Conservation (phyloP, 2,888 invertebrate species). For the Tyria jacobaeae region DNA sequence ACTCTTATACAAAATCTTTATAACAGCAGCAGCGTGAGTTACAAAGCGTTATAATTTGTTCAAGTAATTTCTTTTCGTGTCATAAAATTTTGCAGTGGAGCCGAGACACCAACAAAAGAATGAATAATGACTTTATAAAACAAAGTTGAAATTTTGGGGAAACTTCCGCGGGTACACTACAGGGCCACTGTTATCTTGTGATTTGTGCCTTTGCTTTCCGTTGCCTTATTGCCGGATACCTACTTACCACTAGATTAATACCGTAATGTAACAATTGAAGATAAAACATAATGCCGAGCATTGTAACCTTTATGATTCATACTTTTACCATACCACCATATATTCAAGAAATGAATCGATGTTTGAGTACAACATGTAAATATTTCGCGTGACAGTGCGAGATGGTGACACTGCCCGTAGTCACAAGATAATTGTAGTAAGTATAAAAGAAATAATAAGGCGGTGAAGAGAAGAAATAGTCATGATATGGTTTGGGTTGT, state of each 20-base stretch:
- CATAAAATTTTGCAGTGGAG: slow-evolving; percentile 78
- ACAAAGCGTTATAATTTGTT: slow-evolving; percentile 79
- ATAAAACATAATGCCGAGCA: neutral
- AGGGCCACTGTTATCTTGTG: slow-evolving; percentile 71
- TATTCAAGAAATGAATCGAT: too few relatives aligned
- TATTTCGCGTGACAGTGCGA: too few relatives aligned
- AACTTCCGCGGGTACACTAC: slow-evolving; percentile 73
- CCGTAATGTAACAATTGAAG: neutral
- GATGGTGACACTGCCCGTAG: too few relatives aligned
- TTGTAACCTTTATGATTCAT: neutral
- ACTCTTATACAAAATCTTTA: slow-evolving; percentile 51
- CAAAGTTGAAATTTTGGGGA: slow-evolving; percentile 79
- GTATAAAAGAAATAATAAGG: too few relatives aligned
- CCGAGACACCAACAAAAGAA: slow-evolving; percentile 80
- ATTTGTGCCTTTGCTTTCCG: slow-evolving; percentile 73
- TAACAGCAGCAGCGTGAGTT: slow-evolving; percentile 58
- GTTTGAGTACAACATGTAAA: too few relatives aligned
- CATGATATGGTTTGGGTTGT: too few relatives aligned
- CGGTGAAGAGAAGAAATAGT: too few relatives aligned
- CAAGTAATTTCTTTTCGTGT: slow-evolving; percentile 79
- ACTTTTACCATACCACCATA: neutral
- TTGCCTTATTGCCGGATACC: slow-evolving; percentile 33
- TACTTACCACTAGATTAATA: slow-evolving; percentile 5
- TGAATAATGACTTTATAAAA: slow-evolving; percentile 82
- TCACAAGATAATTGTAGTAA: too few relatives aligned